A percentile compares a stretch with the other conserved stretches of the same genome.
These are phyloP conservation scores for Euphydryas editha DNA, from an alignment of 2,888 invertebrate genomes.

Conservation along the genomic window DNA sequence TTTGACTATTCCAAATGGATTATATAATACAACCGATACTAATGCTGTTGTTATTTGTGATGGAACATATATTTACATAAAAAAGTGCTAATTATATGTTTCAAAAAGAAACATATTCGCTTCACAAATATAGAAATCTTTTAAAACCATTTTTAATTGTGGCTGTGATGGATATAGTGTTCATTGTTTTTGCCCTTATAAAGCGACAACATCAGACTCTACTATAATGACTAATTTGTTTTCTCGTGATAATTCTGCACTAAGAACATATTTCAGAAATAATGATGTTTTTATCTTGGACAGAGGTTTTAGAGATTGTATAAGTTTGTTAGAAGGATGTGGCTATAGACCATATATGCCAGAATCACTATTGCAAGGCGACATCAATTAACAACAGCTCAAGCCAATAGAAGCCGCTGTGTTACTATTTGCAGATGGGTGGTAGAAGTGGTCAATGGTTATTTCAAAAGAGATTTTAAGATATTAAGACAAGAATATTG, in stretches of 20 bases:
- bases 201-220: constrained; percentile 36
- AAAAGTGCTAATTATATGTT: neutral
- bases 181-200: constrained; percentile 32
- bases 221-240: constrained; percentile 32
- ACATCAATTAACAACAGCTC: constrained; percentile 30
- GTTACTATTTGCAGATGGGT: constrained; percentile 39
- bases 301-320: constrained; percentile 23
- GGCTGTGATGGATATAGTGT: constrained; percentile 35
- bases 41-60: constrained; percentile 6
- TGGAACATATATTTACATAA: neutral
- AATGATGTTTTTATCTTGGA: constrained; percentile 29
- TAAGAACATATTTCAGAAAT: neutral
- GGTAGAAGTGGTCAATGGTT: constrained; percentile 31
- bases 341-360: constrained; percentile 32
- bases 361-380: constrained; percentile 11
- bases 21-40: neutral
- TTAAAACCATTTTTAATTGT: too few species aligned
- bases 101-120: too few species aligned
- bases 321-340: constrained; percentile 18
- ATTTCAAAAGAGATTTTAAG: constrained; percentile 34
- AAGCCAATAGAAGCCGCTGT: too few species aligned
- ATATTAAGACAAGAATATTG: constrained; percentile 31
- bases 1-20: constrained; percentile 1
- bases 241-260: neutral
- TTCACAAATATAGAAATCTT: too few species aligned